Evolutionary conservation across 1,140 invertebrate species (phyloP).

Genomic region (Antheraea mylitta): DNA sequence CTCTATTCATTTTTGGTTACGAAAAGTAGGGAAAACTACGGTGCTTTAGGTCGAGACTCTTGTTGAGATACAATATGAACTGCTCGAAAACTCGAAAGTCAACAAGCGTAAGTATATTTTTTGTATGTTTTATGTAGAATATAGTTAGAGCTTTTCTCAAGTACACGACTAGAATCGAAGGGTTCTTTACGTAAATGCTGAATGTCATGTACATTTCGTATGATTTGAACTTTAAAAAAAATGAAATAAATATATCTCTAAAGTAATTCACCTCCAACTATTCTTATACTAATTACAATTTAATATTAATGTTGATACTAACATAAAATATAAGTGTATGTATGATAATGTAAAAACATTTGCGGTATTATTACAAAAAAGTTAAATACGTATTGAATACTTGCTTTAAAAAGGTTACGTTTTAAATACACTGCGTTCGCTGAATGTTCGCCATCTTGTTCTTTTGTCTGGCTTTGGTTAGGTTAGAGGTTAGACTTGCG

Average conservation of each 20-base stretch:
- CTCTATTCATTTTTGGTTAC: slow-evolving; percentile 41
- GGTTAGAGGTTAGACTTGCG: no score
- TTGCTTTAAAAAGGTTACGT: no score
- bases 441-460: no score
- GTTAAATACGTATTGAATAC: no score
- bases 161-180: background rate
- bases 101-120: slow-evolving; percentile 4
- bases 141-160: background rate
- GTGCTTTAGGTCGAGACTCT: background rate
- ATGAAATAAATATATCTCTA: no score
- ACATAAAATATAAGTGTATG: background rate
- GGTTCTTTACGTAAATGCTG: background rate
- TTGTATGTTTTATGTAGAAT: background rate
- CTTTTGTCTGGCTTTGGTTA: no score
- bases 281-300: background rate
- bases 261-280: background rate
- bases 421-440: no score
- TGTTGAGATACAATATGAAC: slow-evolving; percentile 1
- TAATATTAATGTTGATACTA: background rate
- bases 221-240: no score
- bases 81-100: slow-evolving; percentile 14
- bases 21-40: slow-evolving; percentile 37
- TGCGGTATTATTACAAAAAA: no score
- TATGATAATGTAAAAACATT: no score
- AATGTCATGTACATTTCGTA: no score